phyloP scores from a whole-genome alignment of 92 coral and sea anemone species.

The Plumapathes pennacea region DNA sequence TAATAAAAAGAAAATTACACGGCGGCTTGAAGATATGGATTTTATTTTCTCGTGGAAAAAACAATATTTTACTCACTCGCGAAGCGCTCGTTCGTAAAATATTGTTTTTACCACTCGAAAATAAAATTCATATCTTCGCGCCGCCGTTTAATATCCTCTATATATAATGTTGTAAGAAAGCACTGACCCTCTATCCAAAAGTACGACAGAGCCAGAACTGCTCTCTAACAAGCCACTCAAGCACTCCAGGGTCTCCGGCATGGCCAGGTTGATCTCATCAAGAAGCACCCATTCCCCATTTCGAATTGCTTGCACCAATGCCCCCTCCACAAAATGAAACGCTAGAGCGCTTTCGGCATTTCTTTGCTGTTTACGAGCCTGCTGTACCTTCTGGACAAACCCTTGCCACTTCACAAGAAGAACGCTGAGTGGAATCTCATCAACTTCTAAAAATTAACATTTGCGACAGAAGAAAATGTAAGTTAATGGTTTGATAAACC shows the following conservation, averaged over 20 bases:
- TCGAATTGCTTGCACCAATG: constrained; percentile 75
- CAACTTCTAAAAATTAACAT: constrained; percentile 13
- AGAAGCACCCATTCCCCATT: constrained; percentile 92
- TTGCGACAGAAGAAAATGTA: too few relatives aligned
- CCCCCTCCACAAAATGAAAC: constrained; percentile 94
- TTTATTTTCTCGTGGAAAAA: too few relatives aligned
- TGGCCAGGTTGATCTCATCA: constrained; percentile 96
- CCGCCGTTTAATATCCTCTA: too few relatives aligned
- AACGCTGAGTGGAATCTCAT: not conserved
- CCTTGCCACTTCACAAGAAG: constrained; percentile 64
- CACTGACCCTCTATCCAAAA: constrained; percentile 94
- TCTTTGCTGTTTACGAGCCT: constrained; percentile 72
- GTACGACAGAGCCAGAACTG: constrained; percentile 85
- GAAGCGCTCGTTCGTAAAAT: too few relatives aligned
- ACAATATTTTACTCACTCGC: too few relatives aligned
- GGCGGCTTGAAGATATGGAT: too few relatives aligned
- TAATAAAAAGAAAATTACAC: too few relatives aligned
- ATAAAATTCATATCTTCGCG: too few relatives aligned
- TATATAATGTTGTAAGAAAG: too few relatives aligned
- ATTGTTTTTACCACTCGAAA: too few relatives aligned
- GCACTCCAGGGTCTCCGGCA: constrained; percentile 96
- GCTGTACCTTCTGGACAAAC: constrained; percentile 62
- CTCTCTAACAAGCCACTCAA: constrained; percentile 95
- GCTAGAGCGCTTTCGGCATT: constrained; percentile 87
- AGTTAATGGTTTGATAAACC: too few relatives aligned